Evolutionary conservation across 2,113 vertebrate species (phyloP), one percentile per base, ranked within the genome.

Genomic region (Collichthys lucidus): DNA sequence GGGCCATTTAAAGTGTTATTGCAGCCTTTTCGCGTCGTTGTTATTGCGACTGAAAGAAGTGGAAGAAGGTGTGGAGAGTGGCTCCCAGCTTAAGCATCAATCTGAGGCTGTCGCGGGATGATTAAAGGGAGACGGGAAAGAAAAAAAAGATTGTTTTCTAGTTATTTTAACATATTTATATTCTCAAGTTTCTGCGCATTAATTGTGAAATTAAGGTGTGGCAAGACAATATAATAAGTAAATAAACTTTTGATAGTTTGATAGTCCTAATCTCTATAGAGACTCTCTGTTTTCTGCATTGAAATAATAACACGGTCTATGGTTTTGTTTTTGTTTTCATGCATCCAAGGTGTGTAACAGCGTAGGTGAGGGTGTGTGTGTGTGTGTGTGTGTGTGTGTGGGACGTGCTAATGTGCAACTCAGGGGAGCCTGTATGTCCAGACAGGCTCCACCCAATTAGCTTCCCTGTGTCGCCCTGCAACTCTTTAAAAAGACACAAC

Each of bases 361-460:
- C 26, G 44, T 64, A 81, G 86, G 76, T 83, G 74, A 74, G 84
- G 80, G 74, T 59, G 80, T 86, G 56, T 56, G 49, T 50, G 80
- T 50, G 80, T 87, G n/a, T n/a, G n/a, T n/a, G 77, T 80, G 80
- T 85, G 56, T 24, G 49, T 50, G 80, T 50, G 80, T 88, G 77
- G 78, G 62, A 46, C 5, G 4, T 2, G 11, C 31, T 75, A 52
- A 77, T 24, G 77, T 5, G 22, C 0, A 62, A 84, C 73, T 59
- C 71, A 11, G 59, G 59, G 61, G 81, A 89, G 89, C 86, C 90
- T 83, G 85, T 55, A 11, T 60, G 84, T 92, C 88, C 86, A 94
- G 93, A 94, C 91, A 52, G 86, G 82, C 92, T 89, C 88, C 90
- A 90, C 92, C 90, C 91, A 78, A 86, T 91, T 84, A 88, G 90